phyloP scores from a whole-genome alignment of 1,140 invertebrate genomes.

The Daktulosphaira vitifoliae region DNA sequence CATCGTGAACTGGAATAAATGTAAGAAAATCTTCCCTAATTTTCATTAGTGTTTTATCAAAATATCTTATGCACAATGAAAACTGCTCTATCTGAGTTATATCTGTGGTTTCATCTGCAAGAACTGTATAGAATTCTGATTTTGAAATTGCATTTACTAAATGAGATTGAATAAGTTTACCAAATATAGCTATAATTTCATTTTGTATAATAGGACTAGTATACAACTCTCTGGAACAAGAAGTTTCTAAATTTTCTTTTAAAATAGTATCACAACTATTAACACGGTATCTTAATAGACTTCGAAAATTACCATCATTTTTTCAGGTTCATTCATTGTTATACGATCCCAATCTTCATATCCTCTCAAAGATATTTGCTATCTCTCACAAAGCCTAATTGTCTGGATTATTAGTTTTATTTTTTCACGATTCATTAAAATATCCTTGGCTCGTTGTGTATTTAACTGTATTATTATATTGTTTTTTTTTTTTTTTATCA shows the following conservation, averaged over 20 bases:
- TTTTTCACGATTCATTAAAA: not conserved
- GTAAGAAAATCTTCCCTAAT: constrained; percentile 37
- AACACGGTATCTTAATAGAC: not conserved
- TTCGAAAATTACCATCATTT: constrained; percentile 25
- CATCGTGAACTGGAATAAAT: constrained; percentile 38
- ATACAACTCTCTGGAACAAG: not conserved
- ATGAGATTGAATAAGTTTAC: constrained; percentile 20
- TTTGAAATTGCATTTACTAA: constrained; percentile 34
- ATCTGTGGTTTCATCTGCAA: constrained; percentile 35
- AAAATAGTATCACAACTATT: constrained; percentile 2
- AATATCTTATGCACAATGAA: constrained; percentile 34
- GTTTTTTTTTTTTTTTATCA: not conserved
- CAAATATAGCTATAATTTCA: constrained; percentile 34
- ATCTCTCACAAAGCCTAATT: not conserved
- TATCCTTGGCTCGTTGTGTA: not conserved
- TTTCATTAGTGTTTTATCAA: constrained; percentile 17
- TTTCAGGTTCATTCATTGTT: constrained; percentile 8
- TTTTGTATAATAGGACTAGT: constrained; percentile 36
- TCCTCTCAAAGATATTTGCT: not conserved
- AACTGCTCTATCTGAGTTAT: constrained; percentile 35
- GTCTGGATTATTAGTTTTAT: no score
- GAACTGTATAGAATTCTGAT: constrained; percentile 25
- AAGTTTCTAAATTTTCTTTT: not conserved
- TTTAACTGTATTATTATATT: not conserved
- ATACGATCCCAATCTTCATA: constrained; percentile 3